These are phyloP conservation scores for Odontomyia ornata DNA, from an alignment of 2,888 invertebrate species.

Conservation along the genomic window DNA sequence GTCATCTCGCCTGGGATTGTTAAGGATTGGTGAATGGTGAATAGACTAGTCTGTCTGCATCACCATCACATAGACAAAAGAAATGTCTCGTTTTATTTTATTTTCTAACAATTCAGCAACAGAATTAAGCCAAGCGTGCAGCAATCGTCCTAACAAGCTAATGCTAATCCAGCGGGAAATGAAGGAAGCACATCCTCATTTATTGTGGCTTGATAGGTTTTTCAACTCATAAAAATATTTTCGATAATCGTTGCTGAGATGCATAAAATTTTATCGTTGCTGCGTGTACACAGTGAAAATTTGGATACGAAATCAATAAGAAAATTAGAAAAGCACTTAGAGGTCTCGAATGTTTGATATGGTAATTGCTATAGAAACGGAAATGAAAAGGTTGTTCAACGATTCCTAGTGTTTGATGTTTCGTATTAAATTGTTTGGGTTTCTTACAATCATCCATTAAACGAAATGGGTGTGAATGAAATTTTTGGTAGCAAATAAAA, in stretches of 20 bases:
- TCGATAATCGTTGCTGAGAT: not conserved
- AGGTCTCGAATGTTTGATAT: not conserved
- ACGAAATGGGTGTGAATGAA: too few relatives aligned
- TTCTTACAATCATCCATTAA: too few relatives aligned
- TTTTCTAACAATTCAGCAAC: slow-evolving; percentile 12
- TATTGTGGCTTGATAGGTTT: not conserved
- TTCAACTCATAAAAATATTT: not conserved
- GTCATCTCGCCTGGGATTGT: slow-evolving; percentile 18
- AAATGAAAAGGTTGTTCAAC: too few relatives aligned
- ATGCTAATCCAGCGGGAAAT: slow-evolving; percentile 3
- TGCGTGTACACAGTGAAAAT: not conserved
- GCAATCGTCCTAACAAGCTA: slow-evolving; percentile 1
- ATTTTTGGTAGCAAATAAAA: too few relatives aligned
- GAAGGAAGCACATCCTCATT: not conserved
- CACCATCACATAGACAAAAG: not conserved
- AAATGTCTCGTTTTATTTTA: slow-evolving; percentile 18
- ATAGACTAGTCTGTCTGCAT: not conserved
- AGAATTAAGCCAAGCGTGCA: not conserved
- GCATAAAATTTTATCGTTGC: not conserved
- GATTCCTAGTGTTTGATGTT: too few relatives aligned
- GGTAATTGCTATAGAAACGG: not conserved
- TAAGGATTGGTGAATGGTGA: not conserved
- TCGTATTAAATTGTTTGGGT: too few relatives aligned
- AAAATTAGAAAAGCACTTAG: not conserved
- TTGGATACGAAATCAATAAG: not conserved